Percentiles rank a stretch among this genome's conserved stretches.
Conservation (phyloP, 1,140 invertebrate species). For the Lordiphosa collinella region DNA sequence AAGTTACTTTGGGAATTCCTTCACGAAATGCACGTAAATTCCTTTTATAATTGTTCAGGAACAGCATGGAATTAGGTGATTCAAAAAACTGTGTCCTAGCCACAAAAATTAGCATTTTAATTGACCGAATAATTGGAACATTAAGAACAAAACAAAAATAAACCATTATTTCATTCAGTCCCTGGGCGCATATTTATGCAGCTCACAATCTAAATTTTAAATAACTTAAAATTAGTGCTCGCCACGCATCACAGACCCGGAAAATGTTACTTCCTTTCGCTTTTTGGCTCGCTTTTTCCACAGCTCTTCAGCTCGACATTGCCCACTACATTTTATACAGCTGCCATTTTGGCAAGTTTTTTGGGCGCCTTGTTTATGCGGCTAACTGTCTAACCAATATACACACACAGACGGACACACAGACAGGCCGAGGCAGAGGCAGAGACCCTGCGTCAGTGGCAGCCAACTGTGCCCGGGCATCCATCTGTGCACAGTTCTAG, state of each 20-base stretch:
- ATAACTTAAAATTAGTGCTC: constrained; percentile 68
- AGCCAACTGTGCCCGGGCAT: constrained; percentile 68
- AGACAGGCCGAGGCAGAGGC: constrained; percentile 1
- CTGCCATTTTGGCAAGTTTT: constrained; percentile 15
- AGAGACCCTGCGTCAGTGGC: constrained; percentile 45
- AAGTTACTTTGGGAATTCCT: neutral
- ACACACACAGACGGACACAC: constrained; percentile 16
- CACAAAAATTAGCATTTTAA: constrained; percentile 42
- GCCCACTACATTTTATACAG: constrained; percentile 62
- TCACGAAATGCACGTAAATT: too few relatives aligned
- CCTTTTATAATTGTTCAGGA: too few relatives aligned
- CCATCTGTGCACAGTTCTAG: constrained; percentile 67
- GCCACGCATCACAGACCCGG: constrained; percentile 64
- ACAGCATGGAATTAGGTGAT: too few relatives aligned
- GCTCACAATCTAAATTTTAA: constrained; percentile 64
- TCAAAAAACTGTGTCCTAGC: too few relatives aligned
- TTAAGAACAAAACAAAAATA: constrained; percentile 1
- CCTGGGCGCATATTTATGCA: constrained; percentile 52
- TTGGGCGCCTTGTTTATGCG: constrained; percentile 68
- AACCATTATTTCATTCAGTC: constrained; percentile 7
- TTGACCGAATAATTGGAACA: constrained; percentile 3
- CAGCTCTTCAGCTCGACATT: constrained; percentile 68
- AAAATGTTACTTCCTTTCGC: constrained; percentile 61
- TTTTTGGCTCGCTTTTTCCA: constrained; percentile 19
- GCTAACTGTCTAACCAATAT: constrained; percentile 61